Evolutionary conservation across 2,888 invertebrate species (phyloP).

Genomic region (Cantharis lateralis): DNA sequence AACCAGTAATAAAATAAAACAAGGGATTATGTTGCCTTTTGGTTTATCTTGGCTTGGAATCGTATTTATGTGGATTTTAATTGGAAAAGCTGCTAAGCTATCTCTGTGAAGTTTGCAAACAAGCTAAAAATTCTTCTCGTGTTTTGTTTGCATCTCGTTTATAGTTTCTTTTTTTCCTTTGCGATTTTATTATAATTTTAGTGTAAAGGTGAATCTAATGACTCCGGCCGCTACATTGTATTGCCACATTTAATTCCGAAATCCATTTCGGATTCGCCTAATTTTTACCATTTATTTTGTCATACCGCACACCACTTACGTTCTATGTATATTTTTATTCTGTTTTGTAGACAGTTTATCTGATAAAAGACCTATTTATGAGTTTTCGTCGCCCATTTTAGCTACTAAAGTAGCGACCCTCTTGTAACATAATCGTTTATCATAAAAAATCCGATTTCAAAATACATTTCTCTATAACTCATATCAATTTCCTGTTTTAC

Average conservation of each 20-base stretch:
- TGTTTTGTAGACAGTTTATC: conserved; percentile 29
- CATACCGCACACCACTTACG: conserved; percentile 21
- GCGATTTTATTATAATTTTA: conserved; percentile 10
- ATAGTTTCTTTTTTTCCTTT: conserved; percentile 20
- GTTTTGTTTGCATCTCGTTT: conserved; percentile 26
- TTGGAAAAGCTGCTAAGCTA: conserved; percentile 33
- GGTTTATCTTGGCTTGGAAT: conserved; percentile 29
- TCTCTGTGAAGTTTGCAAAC: conserved; percentile 30
- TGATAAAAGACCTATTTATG: conserved; percentile 32
- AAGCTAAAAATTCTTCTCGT: conserved; percentile 31
- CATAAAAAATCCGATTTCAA: conserved; percentile 42
- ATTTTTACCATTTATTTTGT: conserved; percentile 11
- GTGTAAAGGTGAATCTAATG: not conserved
- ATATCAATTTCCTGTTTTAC: conserved; percentile 34
- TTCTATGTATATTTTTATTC: conserved; percentile 21
- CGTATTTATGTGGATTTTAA: conserved; percentile 33
- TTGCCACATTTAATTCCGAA: not conserved
- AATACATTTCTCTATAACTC: conserved; percentile 39
- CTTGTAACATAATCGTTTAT: conserved; percentile 39
- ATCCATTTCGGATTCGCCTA: conserved; percentile 8
- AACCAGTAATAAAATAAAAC: conserved; percentile 45
- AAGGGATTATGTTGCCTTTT: conserved; percentile 47
- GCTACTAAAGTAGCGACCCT: conserved; percentile 37
- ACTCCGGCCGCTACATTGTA: not conserved
- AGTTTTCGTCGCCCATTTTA: conserved; percentile 33